A percentile compares a stretch with the other conserved stretches of the same genome.
Evolutionary conservation across 1,140 invertebrate species (phyloP).

Genomic region (Leptopilina boulardi): DNA sequence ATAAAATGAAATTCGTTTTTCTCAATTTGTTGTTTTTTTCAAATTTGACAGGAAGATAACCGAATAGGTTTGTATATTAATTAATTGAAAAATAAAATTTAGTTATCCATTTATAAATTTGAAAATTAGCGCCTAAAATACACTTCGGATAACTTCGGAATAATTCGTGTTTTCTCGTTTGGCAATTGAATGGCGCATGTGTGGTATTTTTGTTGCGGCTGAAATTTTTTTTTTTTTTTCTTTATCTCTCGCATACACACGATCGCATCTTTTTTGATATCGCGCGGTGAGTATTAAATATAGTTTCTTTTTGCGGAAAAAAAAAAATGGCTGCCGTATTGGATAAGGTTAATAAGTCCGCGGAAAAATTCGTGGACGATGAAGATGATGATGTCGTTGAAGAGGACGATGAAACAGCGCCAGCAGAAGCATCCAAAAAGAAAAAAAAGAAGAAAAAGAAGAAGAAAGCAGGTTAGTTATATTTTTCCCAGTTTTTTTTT

Average conservation of each 20-base stretch:
- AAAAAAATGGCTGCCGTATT: conserved; percentile 77
- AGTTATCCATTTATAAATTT: no score
- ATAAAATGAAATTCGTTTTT: background rate
- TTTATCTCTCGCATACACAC: background rate
- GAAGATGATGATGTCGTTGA: conserved; percentile 73
- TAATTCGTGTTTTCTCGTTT: background rate
- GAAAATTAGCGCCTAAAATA: no score
- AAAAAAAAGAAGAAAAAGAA: conserved; percentile 87
- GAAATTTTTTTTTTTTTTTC: background rate
- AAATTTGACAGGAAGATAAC: no score
- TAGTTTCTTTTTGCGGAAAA: no score
- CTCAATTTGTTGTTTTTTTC: no score
- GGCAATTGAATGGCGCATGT: no score
- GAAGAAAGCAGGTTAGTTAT: conserved; percentile 81
- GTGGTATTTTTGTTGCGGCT: background rate
- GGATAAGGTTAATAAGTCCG: conserved; percentile 75
- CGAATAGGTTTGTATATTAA: no score
- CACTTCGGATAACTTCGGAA: background rate
- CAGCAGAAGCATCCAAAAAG: conserved; percentile 80
- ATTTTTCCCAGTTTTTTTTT: background rate
- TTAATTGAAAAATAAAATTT: no score
- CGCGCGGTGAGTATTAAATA: background rate
- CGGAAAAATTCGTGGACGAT: conserved; percentile 73
- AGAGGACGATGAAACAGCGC: conserved; percentile 76
- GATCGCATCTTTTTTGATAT: background rate